Evolutionary conservation across 1,140 invertebrate species (phyloP), one percentile per base, ranked within the genome.

Genomic region (Procambarus clarkii): DNA sequence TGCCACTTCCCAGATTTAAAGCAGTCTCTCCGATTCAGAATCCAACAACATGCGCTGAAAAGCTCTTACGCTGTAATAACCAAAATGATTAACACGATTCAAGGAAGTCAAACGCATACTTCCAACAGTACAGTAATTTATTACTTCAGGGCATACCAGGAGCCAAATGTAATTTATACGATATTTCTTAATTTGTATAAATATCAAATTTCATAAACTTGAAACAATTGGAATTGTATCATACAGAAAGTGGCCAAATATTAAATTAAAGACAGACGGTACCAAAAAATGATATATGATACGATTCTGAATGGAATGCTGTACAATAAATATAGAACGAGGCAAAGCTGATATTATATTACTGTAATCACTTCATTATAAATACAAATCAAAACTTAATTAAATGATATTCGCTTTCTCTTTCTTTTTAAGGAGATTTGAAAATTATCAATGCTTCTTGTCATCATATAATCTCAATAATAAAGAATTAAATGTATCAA

Each of bases 1-100:
- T 24, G 69, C n/a, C 69, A 71, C 69, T 71, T 71, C 69, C n/a
- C 69, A 71, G 18, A 34, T 71, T 71, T 18, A 71, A 71, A 71
- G n/a, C 69, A 71, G 5, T 71, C 69, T 24, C 69, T 21, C 69
- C 69, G 1, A 71, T 71, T 71, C 69, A 71, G 69, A 71, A 71
- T 71, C 69, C 13, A 58, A 58, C 7, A 34, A 34, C 34, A 34
- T 34, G 34, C 34, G 34, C 34, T 54, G 50, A 54, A 8, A 54
- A 8, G 50, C 11, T 54, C 11, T 11, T 54, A 54, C 5, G 5
- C 11, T 11, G 11, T 54, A 8, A 54, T 54, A 54, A 54, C 5
- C 11, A 54, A 8, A 54, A 8, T 54, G 50, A 54, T 54, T 11
- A 54, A 8, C 50, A 8, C 4, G 60, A 15, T 18, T 21, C 60